Evolutionary conservation across 2,797 vertebrate species (phyloP), one percentile per base, ranked within the genome.

Genomic region (Cyprinella venusta): DNA sequence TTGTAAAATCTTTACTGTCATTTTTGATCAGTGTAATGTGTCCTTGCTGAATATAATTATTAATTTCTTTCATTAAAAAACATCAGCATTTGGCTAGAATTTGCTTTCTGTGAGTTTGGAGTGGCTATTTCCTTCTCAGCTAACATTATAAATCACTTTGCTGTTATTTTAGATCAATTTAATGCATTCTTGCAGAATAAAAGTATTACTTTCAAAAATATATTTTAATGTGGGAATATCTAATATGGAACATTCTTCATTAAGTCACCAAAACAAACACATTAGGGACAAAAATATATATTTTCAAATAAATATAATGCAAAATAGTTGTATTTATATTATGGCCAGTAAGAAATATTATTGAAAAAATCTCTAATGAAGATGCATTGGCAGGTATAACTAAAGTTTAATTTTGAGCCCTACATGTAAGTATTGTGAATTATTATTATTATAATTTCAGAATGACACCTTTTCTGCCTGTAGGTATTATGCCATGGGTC

Each of bases 401-500:
- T 12, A 19, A 48, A 45, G 6, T 0, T 3, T 6, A 0, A 4
- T 50, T 48, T 67, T 33, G 18, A 6, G 15, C 56, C 8, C 33
- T 16, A 26, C 26, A 19, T 45, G 3, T 36, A 42, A 30, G 12
- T 19, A 21, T 68, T 67, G 8, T 18, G 1, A 30, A 18, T 70
- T 48, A 50, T 18, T 50, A 50, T 54, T 54, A 54, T 54, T 54
- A 54, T 54, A 7, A 21, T 21, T 56, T 56, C 21, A 26, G 5
- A 26, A 26, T 38, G 0, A 24, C 16, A 8, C 26, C 38, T 45
- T 83, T 54, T 61, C 45, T 80, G 81, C 84, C 87, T 91, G 88
- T 94, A 98, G 97, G 91, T 99, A 98, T 90, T 97, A 97, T 86
- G 95, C 97, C 19, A 97, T 98, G 97, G 98, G 98, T 88, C 96